A percentile compares a stretch with the other conserved stretches of the same genome.
Conservation (phyloP, 1,140 invertebrate species). For the Diachasma alloeum region DNA sequence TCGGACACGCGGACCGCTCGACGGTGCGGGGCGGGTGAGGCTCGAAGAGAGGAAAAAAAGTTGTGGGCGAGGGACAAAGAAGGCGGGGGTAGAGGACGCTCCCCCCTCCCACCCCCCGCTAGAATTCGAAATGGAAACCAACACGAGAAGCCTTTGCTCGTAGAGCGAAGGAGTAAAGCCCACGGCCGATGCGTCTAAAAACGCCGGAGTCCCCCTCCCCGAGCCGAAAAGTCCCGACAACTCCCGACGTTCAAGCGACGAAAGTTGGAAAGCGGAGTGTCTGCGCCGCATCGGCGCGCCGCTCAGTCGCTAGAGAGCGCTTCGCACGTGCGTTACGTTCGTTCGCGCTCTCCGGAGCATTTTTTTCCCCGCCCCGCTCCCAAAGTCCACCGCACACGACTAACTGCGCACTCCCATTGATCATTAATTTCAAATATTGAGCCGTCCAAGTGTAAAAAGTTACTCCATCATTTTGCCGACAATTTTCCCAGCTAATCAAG, state of each 20-base stretch:
- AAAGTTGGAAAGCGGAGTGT: not conserved
- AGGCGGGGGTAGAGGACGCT: not conserved
- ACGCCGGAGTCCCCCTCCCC: too few relatives aligned
- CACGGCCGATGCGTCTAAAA: too few relatives aligned
- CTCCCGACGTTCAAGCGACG: slow-evolving; percentile 5
- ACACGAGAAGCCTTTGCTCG: not conserved
- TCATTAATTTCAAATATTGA: not conserved
- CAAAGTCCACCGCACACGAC: slow-evolving; percentile 42
- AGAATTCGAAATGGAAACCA: not conserved
- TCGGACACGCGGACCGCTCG: slow-evolving; percentile 14
- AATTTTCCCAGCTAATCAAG: too few relatives aligned
- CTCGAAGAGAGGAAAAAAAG: not conserved
- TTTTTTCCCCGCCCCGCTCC: not conserved
- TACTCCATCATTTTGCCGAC: not conserved
- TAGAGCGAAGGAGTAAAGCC: too few relatives aligned
- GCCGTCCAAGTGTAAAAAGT: not conserved
- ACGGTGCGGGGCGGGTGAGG: slow-evolving; percentile 13
- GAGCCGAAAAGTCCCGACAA: slow-evolving; percentile 1
- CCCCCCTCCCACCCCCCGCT: too few relatives aligned
- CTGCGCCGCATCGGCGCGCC: slow-evolving; percentile 28
- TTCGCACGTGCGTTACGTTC: slow-evolving; percentile 42
- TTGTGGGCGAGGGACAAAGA: slow-evolving; percentile 3
- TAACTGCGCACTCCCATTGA: too few relatives aligned
- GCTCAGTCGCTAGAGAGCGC: slow-evolving; percentile 59
- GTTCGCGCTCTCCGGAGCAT: slow-evolving; percentile 37